These are phyloP conservation scores for Drosophila longiperda DNA, from an alignment of 2,888 invertebrate species.

Conservation along the genomic window DNA sequence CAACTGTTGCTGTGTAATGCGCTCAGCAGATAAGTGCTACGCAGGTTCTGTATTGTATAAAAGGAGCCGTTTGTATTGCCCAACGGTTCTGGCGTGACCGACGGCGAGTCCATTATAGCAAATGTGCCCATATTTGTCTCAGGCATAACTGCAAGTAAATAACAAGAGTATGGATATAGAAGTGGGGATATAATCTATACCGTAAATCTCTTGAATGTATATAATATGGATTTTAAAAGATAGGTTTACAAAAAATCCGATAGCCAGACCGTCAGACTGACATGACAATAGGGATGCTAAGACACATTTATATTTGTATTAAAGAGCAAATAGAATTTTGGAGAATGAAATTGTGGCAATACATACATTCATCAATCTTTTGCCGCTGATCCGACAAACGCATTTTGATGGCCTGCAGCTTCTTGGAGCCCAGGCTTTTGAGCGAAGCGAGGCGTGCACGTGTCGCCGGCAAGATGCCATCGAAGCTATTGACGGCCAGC, in stretches of 20 bases:
- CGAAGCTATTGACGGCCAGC: conserved; percentile 55
- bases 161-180: too few relatives aligned
- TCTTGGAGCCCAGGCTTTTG: conserved; percentile 89
- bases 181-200: too few relatives aligned
- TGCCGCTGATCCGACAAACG: conserved; percentile 86
- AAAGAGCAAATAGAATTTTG: neutral
- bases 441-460: conserved; percentile 88
- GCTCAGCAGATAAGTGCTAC: conserved; percentile 84
- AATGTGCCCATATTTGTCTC: conserved; percentile 81
- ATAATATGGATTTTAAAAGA: neutral
- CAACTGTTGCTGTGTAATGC: conserved; percentile 83
- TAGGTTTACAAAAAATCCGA: neutral
- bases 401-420: conserved; percentile 88
- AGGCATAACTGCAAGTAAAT: conserved; percentile 78
- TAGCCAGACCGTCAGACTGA: neutral
- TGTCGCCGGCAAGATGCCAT: conserved; percentile 83
- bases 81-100: conserved; percentile 83
- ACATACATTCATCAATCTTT: conserved; percentile 84
- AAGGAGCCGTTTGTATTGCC: conserved; percentile 83
- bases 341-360: conserved; percentile 1
- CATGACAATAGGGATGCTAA: neutral
- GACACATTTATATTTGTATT: neutral
- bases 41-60: conserved; percentile 84
- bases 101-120: conserved; percentile 84
- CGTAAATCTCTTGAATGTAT: neutral